phyloP scores from a whole-genome alignment of 2,888 invertebrate genomes.

The Ptychoptera contaminata region DNA sequence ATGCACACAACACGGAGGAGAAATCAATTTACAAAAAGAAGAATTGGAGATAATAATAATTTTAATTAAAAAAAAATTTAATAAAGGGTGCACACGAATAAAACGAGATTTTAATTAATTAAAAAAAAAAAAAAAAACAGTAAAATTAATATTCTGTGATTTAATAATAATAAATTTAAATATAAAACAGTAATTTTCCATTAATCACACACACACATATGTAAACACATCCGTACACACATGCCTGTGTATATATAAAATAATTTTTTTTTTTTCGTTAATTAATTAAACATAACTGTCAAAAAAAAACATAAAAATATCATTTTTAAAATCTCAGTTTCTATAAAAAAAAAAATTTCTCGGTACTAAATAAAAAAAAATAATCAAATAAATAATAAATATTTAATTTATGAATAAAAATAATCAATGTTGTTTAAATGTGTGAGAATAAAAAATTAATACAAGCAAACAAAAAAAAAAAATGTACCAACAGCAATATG shows the following conservation, averaged over 20 bases:
- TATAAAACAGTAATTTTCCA: not conserved
- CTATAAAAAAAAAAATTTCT: not conserved
- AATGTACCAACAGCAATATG: slow-evolving; percentile 4
- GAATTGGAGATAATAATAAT: no score
- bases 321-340: not conserved
- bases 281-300: not conserved
- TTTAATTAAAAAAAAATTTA: no score
- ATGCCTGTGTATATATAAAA: not conserved
- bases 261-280: not conserved
- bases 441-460: not conserved
- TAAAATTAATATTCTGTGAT: not conserved
- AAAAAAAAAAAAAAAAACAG: not conserved
- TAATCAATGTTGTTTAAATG: not conserved
- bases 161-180: not conserved
- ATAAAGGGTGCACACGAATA: slow-evolving; percentile 10
- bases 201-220: no score
- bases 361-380: not conserved
- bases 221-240: not conserved
- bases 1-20: no score
- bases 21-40: no score
- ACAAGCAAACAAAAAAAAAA: no score
- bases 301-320: not conserved
- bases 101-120: not conserved
- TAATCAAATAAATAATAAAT: not conserved
- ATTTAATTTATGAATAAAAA: not conserved